These are phyloP conservation scores for Turritopsis rubra DNA, from an alignment of 30 jellyfish, hydroid and myxozoan genomes.

Conservation along the genomic window DNA sequence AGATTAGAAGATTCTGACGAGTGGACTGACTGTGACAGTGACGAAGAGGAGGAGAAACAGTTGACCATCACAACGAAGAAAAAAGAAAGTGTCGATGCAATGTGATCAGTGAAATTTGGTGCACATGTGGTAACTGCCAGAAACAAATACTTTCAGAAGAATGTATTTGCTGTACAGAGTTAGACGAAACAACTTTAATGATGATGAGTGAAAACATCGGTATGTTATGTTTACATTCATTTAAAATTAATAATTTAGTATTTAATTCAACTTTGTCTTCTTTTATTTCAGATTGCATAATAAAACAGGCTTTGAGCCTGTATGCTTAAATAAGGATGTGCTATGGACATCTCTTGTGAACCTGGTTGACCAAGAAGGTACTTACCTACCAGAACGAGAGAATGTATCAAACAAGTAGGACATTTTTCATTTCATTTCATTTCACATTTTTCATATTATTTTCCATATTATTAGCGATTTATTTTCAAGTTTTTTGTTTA, in stretches of 20 bases:
- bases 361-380: neutral
- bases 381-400: neutral
- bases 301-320: neutral
- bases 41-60: neutral
- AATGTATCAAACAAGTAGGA: neutral
- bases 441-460: neutral
- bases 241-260: neutral
- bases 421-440: neutral
- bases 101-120: neutral
- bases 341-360: neutral
- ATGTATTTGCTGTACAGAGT: neutral
- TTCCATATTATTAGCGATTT: no score
- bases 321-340: neutral
- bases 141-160: neutral
- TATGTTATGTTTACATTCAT: neutral
- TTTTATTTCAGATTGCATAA: neutral
- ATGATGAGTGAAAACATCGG: neutral
- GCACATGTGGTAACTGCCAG: slow-evolving; percentile 5
- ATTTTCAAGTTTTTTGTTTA: no score
- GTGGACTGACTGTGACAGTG: slow-evolving; percentile 7
- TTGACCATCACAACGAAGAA: neutral
- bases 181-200: neutral
- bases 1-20: neutral
- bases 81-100: neutral
- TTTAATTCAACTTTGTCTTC: neutral